Evolutionary conservation across 1,140 invertebrate species (phyloP).

Genomic region (Charaxes varanes): DNA sequence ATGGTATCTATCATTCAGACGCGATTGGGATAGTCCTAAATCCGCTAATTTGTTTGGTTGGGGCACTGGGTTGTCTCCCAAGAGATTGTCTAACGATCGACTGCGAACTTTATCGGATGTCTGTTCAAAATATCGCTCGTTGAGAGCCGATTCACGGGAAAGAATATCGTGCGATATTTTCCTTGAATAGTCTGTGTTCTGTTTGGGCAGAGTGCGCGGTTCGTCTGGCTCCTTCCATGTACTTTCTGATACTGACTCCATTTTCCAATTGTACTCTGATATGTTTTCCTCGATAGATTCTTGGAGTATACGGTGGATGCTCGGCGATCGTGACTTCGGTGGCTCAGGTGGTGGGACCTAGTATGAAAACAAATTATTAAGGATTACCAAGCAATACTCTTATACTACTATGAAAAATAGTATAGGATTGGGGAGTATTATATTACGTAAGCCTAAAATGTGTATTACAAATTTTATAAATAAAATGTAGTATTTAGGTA

Average conservation of each 20-base stretch:
- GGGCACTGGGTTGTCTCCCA: conserved; percentile 74
- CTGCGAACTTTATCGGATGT: conserved; percentile 83
- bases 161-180: conserved; percentile 85
- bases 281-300: conserved; percentile 59
- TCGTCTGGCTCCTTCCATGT: conserved; percentile 31
- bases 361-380: too few species aligned
- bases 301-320: conserved; percentile 64
- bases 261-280: conserved; percentile 67
- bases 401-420: too few species aligned
- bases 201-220: conserved; percentile 31
- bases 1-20: conserved; percentile 90
- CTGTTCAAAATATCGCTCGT: conserved; percentile 91
- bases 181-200: conserved; percentile 38
- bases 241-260: conserved; percentile 20
- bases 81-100: conserved; percentile 87
- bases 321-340: conserved; percentile 65
- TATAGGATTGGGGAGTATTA: too few species aligned
- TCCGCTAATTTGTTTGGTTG: conserved; percentile 77
- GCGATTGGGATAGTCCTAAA: conserved; percentile 86
- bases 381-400: too few species aligned
- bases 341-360: conserved; percentile 76
- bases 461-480: too few species aligned
- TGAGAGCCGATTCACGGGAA: conserved; percentile 89
- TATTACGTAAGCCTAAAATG: too few species aligned
- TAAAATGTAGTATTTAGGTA: too few species aligned